These are phyloP conservation scores for Nothocercus nigrocapillus DNA, from an alignment of 2,113 vertebrate species.

Conservation along the genomic window DNA sequence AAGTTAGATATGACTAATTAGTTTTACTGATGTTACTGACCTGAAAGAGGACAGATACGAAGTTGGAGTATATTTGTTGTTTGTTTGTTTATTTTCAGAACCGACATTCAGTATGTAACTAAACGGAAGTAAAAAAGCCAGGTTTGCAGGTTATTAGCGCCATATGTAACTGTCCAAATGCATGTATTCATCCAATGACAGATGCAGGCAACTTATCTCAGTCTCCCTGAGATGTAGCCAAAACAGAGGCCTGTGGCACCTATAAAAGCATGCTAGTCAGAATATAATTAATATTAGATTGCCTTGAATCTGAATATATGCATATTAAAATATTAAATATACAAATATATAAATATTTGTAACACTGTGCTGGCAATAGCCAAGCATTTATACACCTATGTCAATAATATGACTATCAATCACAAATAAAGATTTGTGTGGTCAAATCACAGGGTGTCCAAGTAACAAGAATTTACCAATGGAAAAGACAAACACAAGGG, in stretches of 20 bases:
- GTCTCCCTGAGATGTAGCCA: neutral
- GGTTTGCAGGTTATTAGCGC: accelerated
- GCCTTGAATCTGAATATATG: neutral
- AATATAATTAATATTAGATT: neutral
- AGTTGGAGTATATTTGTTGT: neutral
- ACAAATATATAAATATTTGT: too few species aligned
- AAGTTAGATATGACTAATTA: neutral
- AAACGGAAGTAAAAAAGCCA: neutral
- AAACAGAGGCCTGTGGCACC: neutral
- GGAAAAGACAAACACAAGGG: neutral
- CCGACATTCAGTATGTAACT: neutral
- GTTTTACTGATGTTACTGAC: neutral
- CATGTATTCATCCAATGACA: neutral
- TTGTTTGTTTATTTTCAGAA: neutral
- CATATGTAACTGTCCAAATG: neutral
- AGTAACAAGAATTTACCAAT: neutral
- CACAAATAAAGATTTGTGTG: neutral
- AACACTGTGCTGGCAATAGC: neutral
- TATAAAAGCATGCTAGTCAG: neutral
- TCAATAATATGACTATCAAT: neutral
- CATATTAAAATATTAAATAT: neutral
- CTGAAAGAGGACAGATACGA: neutral
- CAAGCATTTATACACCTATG: neutral
- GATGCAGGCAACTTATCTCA: neutral
- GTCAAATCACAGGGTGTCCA: neutral